Conservation (phyloP, 2,888 invertebrate species). For the Eilema caniola region DNA sequence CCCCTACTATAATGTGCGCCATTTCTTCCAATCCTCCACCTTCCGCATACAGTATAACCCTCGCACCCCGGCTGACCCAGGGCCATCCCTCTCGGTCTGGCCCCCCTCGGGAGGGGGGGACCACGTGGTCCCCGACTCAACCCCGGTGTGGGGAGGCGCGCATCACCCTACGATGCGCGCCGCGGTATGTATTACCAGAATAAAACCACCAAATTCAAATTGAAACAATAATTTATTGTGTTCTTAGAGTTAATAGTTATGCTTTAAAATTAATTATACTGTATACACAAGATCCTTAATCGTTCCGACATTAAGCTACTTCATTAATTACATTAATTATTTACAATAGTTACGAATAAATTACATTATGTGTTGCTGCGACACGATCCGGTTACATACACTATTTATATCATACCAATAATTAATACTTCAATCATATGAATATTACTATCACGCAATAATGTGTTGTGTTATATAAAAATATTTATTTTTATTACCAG, state of each 20-base stretch:
- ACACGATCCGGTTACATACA: conserved; percentile 44
- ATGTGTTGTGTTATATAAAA: conserved; percentile 58
- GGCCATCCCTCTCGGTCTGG: too few species aligned
- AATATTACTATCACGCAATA: conserved; percentile 42
- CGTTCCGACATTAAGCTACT: conserved; percentile 60
- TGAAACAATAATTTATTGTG: conserved; percentile 86
- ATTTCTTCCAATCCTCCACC: too few species aligned
- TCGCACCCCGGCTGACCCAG: too few species aligned
- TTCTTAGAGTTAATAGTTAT: conserved; percentile 76
- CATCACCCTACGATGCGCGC: too few species aligned
- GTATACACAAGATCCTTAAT: conserved; percentile 78
- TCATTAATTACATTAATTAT: conserved; percentile 74
- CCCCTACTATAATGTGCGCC: too few species aligned
- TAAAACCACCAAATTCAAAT: conserved; percentile 60
- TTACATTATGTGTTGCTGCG: conserved; percentile 49
- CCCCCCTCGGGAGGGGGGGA: too few species aligned
- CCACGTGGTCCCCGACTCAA: too few species aligned
- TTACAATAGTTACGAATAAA: conserved; percentile 72
- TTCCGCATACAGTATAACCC: too few species aligned
- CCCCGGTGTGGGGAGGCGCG: too few species aligned
- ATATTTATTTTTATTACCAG: conserved; percentile 54
- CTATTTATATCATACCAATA: conserved; percentile 50
- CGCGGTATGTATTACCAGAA: conserved; percentile 18
- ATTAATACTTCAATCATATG: conserved; percentile 40
- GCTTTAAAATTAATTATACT: conserved; percentile 75